Evolutionary conservation across 53 echinoderm and acorn worm genomes (phyloP), one percentile per base, ranked within the genome.

Genomic region (Patiria pectinifera): DNA sequence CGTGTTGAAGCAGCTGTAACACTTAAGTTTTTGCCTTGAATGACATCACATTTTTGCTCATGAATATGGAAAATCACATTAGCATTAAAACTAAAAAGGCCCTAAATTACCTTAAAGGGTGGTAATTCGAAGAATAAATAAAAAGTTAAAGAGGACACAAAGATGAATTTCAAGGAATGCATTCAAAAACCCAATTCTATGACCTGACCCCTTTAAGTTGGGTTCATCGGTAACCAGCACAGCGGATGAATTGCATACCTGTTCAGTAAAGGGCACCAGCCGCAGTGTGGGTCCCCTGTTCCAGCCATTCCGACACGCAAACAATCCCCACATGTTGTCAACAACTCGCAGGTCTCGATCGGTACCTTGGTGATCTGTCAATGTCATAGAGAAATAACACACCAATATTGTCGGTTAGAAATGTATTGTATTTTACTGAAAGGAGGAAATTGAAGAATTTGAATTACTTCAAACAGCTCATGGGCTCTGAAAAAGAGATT

Each of bases 341-440:
- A 95, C 85, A 92, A 91, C 59, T 91, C 92, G 76, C 99, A 99
- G 76, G 96, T 95, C 58, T 97, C 97, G 3, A 99, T 96, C 0
- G 99, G 99, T 6, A 99, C 95, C 85, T 97, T 99, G 24, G 94
- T 96, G 49, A 99, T 97, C 99, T 99, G 95, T 72, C 53, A 76
- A 83, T 26, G 61, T 59, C 58, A 48, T 48, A 23, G 48, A 23
- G 48, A 24, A 47, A 45, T 47, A 22, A 48, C 19, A 44, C 0
- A 79, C 11, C 45, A 79, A 79, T 25, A 76, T 76, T 76, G 25
- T 66, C 35, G 35, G 35, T 35, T 35, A 35, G 35, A 35, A 35
- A 35, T 35, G 35, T 25, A 76, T 76, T 76, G 25, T 66, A 4
- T 82, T 82, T 48, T 53, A 5, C 21, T 46, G 18, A 48, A 21